Percentiles rank a stretch among this genome's conserved stretches.
Evolutionary conservation across 2,888 invertebrate genomes (phyloP).

Genomic region (Perdita meconis): DNA sequence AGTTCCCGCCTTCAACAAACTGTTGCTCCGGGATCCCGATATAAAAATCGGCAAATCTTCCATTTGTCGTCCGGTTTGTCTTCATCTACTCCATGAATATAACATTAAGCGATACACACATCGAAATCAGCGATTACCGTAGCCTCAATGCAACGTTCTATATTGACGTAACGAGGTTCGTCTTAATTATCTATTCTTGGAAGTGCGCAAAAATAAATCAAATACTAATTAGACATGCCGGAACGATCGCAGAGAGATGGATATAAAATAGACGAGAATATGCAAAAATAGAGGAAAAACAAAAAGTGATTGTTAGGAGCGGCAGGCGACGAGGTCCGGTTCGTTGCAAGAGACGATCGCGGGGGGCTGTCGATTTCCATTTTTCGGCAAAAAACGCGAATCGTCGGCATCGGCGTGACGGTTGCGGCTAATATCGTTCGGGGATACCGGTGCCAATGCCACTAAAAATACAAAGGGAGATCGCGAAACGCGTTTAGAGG

Average conservation of each 20-base stretch:
- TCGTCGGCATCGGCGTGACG: slow-evolving; percentile 4
- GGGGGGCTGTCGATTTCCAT: not conserved
- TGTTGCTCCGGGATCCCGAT: no score
- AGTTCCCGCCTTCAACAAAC: no score
- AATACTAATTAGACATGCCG: not conserved
- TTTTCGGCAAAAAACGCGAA: slow-evolving; percentile 32
- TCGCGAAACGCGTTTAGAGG: slow-evolving; percentile 31
- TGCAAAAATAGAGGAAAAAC: not conserved
- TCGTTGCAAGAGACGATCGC: no score
- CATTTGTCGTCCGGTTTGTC: no score
- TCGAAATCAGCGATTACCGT: not conserved
- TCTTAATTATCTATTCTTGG: not conserved
- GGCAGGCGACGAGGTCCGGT: no score
- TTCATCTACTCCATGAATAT: no score
- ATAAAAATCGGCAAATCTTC: no score
- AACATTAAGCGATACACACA: not conserved
- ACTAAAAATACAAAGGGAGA: slow-evolving; percentile 73
- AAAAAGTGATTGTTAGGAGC: no score
- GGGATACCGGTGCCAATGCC: slow-evolving; percentile 69
- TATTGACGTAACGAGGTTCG: not conserved
- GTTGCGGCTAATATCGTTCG: slow-evolving; percentile 36
- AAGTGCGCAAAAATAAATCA: not conserved
- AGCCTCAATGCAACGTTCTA: not conserved
- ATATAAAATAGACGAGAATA: not conserved
- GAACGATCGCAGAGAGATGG: not conserved